These are phyloP conservation scores for Trichogramma pretiosum DNA, from an alignment of 1,140 invertebrate genomes.

Conservation along the genomic window DNA sequence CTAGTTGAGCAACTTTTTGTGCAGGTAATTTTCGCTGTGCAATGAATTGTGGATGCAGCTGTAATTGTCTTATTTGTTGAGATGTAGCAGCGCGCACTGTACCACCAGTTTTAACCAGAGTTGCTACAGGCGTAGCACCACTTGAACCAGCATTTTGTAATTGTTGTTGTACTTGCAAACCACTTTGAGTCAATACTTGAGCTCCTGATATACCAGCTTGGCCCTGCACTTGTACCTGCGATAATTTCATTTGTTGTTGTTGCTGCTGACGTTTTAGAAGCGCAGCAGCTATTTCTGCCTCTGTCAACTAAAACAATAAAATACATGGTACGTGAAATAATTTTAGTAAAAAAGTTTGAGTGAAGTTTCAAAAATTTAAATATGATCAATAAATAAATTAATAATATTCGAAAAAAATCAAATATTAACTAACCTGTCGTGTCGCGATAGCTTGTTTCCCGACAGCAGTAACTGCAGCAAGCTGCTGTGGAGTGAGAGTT, in stretches of 20 bases:
- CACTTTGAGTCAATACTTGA: constrained; percentile 49
- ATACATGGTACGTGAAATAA: too few species aligned
- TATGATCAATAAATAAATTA: neutral
- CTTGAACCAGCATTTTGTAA: constrained; percentile 44
- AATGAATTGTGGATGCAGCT: constrained; percentile 59
- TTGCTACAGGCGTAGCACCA: constrained; percentile 38
- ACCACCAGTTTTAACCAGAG: constrained; percentile 51
- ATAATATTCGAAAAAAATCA: neutral
- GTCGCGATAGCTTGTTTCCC: constrained; percentile 47
- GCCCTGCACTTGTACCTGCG: constrained; percentile 40
- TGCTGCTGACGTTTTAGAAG: constrained; percentile 52
- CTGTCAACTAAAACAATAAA: constrained; percentile 42
- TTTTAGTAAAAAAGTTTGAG: too few species aligned
- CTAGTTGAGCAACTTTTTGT: constrained; percentile 54
- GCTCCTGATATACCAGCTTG: constrained; percentile 42
- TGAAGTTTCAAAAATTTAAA: too few species aligned
- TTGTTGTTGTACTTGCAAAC: constrained; percentile 46
- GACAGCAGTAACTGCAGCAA: constrained; percentile 8
- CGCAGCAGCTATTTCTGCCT: constrained; percentile 61
- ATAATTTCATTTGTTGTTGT: constrained; percentile 48
- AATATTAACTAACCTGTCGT: constrained; percentile 28
- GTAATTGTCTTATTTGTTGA: constrained; percentile 58
- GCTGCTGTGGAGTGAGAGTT: constrained; percentile 4
- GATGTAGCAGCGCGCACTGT: constrained; percentile 49
- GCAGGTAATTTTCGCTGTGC: constrained; percentile 51